Evolutionary conservation across 2,888 invertebrate species (phyloP).

Genomic region (Epinotia brunnichana): DNA sequence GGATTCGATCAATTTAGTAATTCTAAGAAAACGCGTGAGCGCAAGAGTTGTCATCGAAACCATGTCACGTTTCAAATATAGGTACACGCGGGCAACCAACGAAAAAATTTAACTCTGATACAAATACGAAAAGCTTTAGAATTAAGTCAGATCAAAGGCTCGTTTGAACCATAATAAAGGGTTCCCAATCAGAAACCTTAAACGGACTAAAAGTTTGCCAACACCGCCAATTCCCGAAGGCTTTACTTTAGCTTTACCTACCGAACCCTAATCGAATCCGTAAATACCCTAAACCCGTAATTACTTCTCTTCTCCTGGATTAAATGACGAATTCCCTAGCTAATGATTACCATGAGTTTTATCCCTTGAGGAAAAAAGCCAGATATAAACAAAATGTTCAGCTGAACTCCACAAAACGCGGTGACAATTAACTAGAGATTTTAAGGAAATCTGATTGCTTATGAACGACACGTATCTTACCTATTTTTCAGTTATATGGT

Average conservation of each 20-base stretch:
- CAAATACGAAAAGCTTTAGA: not conserved
- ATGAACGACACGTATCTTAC: too few relatives aligned
- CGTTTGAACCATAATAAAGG: not conserved
- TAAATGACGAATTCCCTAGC: constrained; percentile 16
- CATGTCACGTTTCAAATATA: too few relatives aligned
- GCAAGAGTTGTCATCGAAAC: too few relatives aligned
- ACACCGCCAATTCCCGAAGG: constrained; percentile 8
- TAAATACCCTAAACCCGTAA: constrained; percentile 46
- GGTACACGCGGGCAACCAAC: not conserved
- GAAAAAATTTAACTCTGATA: too few relatives aligned
- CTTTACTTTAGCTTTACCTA: constrained; percentile 14
- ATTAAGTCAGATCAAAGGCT: not conserved
- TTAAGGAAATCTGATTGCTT: too few relatives aligned
- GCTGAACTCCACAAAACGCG: too few relatives aligned
- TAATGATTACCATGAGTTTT: constrained; percentile 14
- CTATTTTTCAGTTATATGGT: too few relatives aligned
- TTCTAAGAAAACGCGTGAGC: too few relatives aligned
- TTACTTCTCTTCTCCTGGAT: constrained; percentile 46
- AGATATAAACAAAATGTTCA: not conserved
- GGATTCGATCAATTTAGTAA: too few relatives aligned
- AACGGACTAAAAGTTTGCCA: not conserved
- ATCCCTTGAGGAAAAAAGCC: not conserved
- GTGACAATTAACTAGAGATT: too few relatives aligned
- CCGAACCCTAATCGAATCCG: constrained; percentile 23
- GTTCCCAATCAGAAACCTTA: constrained; percentile 1